Conservation (phyloP, 1,140 invertebrate species). For the Aphaenogaster ashmeadi region DNA sequence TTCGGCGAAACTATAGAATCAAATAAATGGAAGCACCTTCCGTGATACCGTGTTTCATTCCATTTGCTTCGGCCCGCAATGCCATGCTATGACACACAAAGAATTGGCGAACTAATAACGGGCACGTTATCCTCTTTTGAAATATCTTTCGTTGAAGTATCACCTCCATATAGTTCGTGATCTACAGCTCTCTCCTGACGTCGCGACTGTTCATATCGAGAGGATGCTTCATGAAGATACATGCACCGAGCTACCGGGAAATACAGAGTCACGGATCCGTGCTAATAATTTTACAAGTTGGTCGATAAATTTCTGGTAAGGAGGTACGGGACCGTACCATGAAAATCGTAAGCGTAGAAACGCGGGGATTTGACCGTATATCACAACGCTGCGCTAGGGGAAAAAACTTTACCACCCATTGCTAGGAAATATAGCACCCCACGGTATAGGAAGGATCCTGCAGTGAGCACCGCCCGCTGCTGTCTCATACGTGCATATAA, state of each 20-base stretch:
- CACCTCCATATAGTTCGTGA: background rate
- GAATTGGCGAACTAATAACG: background rate
- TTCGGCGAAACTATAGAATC: background rate
- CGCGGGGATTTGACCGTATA: slow-evolving; percentile 68
- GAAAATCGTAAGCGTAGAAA: slow-evolving; percentile 62
- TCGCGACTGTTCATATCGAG: slow-evolving; percentile 41
- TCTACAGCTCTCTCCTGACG: background rate
- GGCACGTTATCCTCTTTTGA: background rate
- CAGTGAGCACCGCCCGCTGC: slow-evolving; percentile 44
- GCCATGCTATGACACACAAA: background rate
- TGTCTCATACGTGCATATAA: slow-evolving; percentile 66
- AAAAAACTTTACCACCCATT: slow-evolving; percentile 77
- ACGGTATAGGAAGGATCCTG: slow-evolving; percentile 62
- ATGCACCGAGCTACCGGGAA: slow-evolving; percentile 29
- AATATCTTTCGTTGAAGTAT: slow-evolving; percentile 23
- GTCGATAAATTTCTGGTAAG: slow-evolving; percentile 68
- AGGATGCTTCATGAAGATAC: slow-evolving; percentile 45
- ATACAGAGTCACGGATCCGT: slow-evolving; percentile 36
- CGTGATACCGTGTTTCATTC: background rate
- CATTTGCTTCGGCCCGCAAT: background rate
- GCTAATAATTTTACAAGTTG: slow-evolving; percentile 68
- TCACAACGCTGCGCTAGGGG: slow-evolving; percentile 54
- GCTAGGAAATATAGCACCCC: slow-evolving; percentile 73
- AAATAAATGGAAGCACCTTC: background rate
- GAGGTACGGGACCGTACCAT: slow-evolving; percentile 44